Percentiles rank a stretch among this genome's conserved stretches.
phyloP scores from a whole-genome alignment of 2,888 invertebrate species.

The Dendrolimus houi region DNA sequence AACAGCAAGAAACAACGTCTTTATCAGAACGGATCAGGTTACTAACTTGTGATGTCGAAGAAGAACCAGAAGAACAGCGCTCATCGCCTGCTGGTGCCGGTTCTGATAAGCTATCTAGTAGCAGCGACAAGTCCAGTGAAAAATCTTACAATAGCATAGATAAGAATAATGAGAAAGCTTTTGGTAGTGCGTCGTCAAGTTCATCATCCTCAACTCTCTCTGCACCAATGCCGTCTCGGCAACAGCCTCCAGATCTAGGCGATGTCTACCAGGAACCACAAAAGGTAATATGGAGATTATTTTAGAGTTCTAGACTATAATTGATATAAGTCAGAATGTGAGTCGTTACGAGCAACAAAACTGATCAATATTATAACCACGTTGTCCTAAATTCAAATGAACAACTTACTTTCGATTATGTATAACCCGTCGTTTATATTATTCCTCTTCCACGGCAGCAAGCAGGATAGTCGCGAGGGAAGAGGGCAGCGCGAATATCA shows the following conservation, averaged over 20 bases:
- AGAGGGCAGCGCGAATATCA: no score
- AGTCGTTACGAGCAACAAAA: no score
- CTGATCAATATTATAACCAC: no score
- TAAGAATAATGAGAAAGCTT: conserved; percentile 62
- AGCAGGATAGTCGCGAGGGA: no score
- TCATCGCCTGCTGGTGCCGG: conserved; percentile 82
- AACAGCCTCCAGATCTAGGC: conserved; percentile 57
- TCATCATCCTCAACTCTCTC: conserved; percentile 62
- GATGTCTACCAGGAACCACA: conserved; percentile 60
- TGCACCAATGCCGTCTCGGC: conserved; percentile 43
- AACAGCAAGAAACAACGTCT: conserved; percentile 81
- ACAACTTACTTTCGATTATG: no score
- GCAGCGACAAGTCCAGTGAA: conserved; percentile 59
- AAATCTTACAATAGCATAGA: conserved; percentile 77
- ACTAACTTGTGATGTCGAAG: conserved; percentile 90
- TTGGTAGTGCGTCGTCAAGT: conserved; percentile 71
- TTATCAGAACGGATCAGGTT: conserved; percentile 90
- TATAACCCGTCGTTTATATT: no score
- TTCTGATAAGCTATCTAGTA: conserved; percentile 78
- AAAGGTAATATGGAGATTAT: conserved; percentile 30
- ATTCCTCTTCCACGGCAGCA: no score
- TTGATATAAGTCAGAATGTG: no score
- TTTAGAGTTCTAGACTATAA: no score
- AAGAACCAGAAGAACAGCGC: conserved; percentile 72
- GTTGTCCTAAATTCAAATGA: no score